Conservation (phyloP, 2,113 vertebrate genomes). For the Sturnira hondurensis region DNA sequence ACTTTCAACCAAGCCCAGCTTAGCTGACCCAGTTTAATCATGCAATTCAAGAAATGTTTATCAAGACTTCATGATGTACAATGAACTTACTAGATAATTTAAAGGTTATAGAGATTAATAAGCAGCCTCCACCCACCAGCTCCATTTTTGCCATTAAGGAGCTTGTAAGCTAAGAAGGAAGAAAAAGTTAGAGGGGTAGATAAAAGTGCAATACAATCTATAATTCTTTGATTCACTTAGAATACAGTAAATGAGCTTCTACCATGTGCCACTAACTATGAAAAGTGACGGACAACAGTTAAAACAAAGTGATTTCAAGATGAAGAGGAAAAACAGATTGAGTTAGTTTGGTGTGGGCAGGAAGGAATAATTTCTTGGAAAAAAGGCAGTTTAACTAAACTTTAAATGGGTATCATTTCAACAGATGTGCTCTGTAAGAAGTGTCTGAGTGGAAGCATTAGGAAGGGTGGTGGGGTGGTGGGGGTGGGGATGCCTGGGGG, state of each 20-base stretch:
- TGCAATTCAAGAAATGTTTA: slow-evolving; percentile 62
- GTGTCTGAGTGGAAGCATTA: background rate
- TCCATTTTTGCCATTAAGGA: background rate
- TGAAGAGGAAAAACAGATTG: background rate
- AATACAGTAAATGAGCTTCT: background rate
- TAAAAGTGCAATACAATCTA: background rate
- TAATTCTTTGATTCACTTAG: background rate
- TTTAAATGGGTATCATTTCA: slow-evolving; percentile 20
- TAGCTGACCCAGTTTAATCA: slow-evolving; percentile 30
- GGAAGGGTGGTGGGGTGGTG: background rate
- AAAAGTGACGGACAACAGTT: background rate
- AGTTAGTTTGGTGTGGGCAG: background rate
- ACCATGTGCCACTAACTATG: background rate
- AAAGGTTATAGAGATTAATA: slow-evolving; percentile 49
- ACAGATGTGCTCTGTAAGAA: background rate
- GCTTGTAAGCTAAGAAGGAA: background rate
- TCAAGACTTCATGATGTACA: slow-evolving; percentile 34
- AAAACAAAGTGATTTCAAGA: background rate
- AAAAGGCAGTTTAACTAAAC: background rate
- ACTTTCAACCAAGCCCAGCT: slow-evolving; percentile 14
- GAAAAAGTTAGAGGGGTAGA: background rate
- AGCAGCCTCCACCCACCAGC: background rate
- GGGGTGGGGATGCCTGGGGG: background rate
- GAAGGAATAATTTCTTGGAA: background rate
- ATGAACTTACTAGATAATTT: slow-evolving; percentile 38